Base-by-base conservation (phyloP, 2,113 vertebrate genomes). In the Rutilus rutilus region DNA sequence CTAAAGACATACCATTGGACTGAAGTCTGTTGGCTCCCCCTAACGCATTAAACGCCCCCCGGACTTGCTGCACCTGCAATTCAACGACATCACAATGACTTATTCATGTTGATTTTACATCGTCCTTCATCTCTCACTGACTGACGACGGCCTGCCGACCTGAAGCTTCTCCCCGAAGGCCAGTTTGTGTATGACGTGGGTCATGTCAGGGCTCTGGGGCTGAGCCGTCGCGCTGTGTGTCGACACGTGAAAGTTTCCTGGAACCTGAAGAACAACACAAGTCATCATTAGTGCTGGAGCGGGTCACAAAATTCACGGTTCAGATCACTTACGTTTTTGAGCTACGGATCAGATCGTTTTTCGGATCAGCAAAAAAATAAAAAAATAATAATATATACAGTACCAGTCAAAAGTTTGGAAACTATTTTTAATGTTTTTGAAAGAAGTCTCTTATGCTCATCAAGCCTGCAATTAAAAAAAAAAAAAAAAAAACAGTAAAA, bases 191-290 rank as follows among this genome's bases (percentile, higher is more conserved):
- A 99, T 98, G 90, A 93, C 30, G 36, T 99, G 98, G 84, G 97
- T 99, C 98, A 99, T 99, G 91, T 99, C 98, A 4, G 98, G 98
- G 92, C 92, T 99, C 91, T 97, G 96, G 21, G 98, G 98, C 93
- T 99, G 98, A 1, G 97, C 97, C 1, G 97, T 98, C 75, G 98
- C 98, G n/a, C 98, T 97, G 92, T 99, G 98, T 0, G 98, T 99
- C 6, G 98, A 99, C 88, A 99, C 95, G 0, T 99, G 98, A 90
- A 99, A 99, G 93, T 99, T 99, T 87, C 98, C 98, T 0, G 98
- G 98, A 69, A 99, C 98, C 98, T 99, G 87, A 19, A 83, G 1
- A 82, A 75, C 42, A 87, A 67, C 79, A 60, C 59, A 78, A 89
- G 9, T 80, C 23, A 86, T 21, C 73, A 39, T 42, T 64, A 57